Base-by-base conservation (phyloP, 2,113 vertebrate genomes). In the Limanda limanda region DNA sequence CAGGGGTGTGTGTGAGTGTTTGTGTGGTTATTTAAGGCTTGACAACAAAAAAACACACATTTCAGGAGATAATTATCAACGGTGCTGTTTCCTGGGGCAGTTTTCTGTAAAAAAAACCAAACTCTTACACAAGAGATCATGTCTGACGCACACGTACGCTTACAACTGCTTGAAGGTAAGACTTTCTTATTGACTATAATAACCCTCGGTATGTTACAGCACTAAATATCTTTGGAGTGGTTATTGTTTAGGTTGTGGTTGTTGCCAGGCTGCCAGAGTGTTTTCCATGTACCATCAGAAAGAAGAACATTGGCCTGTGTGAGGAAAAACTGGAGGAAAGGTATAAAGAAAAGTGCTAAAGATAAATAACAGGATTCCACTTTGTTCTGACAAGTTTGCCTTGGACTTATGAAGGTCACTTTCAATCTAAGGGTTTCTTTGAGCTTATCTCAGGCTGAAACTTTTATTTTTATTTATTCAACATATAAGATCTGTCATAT, bases 51-150 rank as follows among this genome's bases (percentile, higher is more conserved):
- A 66, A 71, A 11, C 18, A 58, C 37, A 55, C 2, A 1, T 20
- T 72, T 67, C 35, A 63, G 51, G 65, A 77, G 54, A 62, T 63
- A 52, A 68, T 80, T 31, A 80, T 31, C 12, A 7, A 56, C 56
- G 21, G 1, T 48, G 23, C 42, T 37, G 9, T 23, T 71, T 70
- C 72, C 62, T 11, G 1, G 18, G 68, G 78, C 2, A 7, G 9
- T 42, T 61, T 71, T 73, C 69, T 40, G 58, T 52, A 56, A 74
- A 73, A 31, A 31, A 4, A 27, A 31, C 1, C 3, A 27, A 4
- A 31, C 31, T 31, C 6, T 31, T 31, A 31, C 5, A 6, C 31
- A 31, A 31, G 6, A 31, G 5, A 7, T 7, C 31, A 31, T 31
- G 31, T 31, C 31, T 31, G 31, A 31, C 31, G 31, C 62, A 73